Conservation (phyloP, 2,888 invertebrate species). For the Fragum sueziense region DNA sequence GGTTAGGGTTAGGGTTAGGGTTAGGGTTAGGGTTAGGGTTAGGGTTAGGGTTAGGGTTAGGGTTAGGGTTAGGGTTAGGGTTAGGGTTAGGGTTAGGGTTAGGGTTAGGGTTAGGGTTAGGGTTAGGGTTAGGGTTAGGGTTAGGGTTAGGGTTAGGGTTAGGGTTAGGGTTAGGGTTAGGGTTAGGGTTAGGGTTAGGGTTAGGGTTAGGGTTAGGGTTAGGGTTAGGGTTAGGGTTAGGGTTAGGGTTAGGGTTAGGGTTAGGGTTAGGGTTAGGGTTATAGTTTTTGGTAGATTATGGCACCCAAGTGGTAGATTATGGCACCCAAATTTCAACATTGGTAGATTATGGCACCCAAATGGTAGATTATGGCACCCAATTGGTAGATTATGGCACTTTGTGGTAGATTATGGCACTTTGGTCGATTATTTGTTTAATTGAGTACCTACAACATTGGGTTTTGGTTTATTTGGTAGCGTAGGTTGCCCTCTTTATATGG, state of each 20-base stretch:
- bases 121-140: slow-evolving; percentile 10
- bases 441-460: too few relatives aligned
- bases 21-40: slow-evolving; percentile 1
- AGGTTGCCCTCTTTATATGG: too few relatives aligned
- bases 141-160: slow-evolving; percentile 43
- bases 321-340: too few relatives aligned
- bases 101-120: background rate
- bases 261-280: too few relatives aligned
- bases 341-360: too few relatives aligned
- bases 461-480: too few relatives aligned
- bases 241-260: background rate
- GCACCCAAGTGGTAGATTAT: too few relatives aligned
- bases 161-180: slow-evolving; percentile 7
- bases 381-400: too few relatives aligned
- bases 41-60: background rate
- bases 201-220: background rate
- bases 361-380: too few relatives aligned
- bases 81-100: background rate
- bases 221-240: background rate
- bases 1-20: background rate
- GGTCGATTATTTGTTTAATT: too few relatives aligned
- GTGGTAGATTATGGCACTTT: too few relatives aligned
- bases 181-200: slow-evolving; percentile 4
- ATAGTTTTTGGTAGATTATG: too few relatives aligned
- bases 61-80: background rate